Evolutionary conservation across 2,797 vertebrate species (phyloP).

Genomic region (Rhabdomys pumilio): DNA sequence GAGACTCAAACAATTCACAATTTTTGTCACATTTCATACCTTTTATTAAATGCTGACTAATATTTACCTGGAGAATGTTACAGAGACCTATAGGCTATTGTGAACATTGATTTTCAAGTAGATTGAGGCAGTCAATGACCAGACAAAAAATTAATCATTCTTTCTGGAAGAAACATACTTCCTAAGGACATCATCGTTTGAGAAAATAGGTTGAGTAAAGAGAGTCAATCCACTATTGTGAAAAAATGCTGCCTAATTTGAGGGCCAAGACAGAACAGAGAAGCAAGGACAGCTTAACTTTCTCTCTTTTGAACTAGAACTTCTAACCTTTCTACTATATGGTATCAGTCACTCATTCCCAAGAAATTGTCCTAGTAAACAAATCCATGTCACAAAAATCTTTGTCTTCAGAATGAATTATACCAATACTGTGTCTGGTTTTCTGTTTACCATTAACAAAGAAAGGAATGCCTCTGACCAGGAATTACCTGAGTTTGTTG

Average conservation of each 20-base stretch:
- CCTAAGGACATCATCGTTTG: background rate
- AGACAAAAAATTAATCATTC: background rate
- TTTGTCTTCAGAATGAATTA: background rate
- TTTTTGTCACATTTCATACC: background rate
- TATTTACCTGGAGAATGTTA: background rate
- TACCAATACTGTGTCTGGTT: background rate
- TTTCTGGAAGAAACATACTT: background rate
- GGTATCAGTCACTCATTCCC: background rate
- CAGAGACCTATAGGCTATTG: background rate
- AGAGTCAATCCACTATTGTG: background rate
- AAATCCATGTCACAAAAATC: background rate
- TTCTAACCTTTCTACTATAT: background rate
- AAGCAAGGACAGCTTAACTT: background rate
- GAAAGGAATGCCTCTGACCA: background rate
- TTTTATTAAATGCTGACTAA: background rate
- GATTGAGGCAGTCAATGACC: background rate
- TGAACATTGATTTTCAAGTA: background rate
- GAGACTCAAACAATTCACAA: conserved; percentile 15
- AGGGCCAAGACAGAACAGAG: background rate
- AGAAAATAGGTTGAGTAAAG: background rate
- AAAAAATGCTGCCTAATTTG: no score
- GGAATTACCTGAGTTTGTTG: background rate
- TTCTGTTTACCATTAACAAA: background rate
- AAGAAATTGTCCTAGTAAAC: background rate
- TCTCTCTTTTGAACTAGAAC: background rate